Evolutionary conservation across 2,113 vertebrate species (phyloP).

Genomic region (human): GRCh38 chr9:77725001-77725500

Average conservation of each 20-base stretch:
- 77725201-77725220: slow-evolving; percentile 55
- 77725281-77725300: slow-evolving; percentile 50
- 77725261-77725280: slow-evolving; percentile 44
- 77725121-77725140: neutral
- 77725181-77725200: slow-evolving; percentile 46
- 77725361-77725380: slow-evolving; percentile 49
- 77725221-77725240: neutral
- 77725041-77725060: neutral
- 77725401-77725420: neutral
- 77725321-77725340: slow-evolving; percentile 49
- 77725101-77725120: neutral
- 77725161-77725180: slow-evolving; percentile 40
- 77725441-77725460: slow-evolving; percentile 18
- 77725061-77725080: neutral
- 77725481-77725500: slow-evolving; percentile 22
- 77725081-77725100: neutral
- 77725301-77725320: slow-evolving; percentile 46
- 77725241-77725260: neutral
- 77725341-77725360: slow-evolving; percentile 38
- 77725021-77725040: neutral
- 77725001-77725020: neutral
- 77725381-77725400: slow-evolving; percentile 42
- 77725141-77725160: neutral
- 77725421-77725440: neutral
- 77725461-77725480: neutral